These are phyloP conservation scores for Aleiodes leptofemur DNA, from an alignment of 2,888 invertebrate species.

Conservation along the genomic window DNA sequence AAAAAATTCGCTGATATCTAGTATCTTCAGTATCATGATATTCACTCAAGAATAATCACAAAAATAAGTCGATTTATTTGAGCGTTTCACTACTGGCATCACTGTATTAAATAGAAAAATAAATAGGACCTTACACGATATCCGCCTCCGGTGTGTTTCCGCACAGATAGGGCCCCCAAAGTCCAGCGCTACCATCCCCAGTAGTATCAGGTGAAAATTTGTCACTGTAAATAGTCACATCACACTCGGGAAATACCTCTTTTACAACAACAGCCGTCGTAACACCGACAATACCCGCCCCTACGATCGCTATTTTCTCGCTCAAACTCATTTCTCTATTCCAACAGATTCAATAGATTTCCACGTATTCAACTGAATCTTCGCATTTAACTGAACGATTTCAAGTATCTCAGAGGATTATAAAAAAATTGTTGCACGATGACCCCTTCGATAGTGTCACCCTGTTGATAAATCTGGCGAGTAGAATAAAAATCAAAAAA, in stretches of 20 bases:
- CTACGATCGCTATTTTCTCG: conserved; percentile 81
- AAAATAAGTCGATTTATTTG: too few relatives aligned
- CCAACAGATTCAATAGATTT: not conserved
- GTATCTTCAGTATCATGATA: too few relatives aligned
- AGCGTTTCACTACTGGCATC: conserved; percentile 2
- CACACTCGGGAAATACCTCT: conserved; percentile 76
- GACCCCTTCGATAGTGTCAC: not conserved
- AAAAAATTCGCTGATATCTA: too few relatives aligned
- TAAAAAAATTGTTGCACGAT: not conserved
- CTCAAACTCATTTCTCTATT: conserved; percentile 21
- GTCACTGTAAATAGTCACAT: conserved; percentile 82
- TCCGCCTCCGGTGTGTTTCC: conserved; percentile 78
- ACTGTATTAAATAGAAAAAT: not conserved
- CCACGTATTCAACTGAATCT: not conserved
- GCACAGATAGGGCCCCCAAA: conserved; percentile 84
- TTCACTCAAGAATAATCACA: too few relatives aligned
- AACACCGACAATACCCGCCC: conserved; percentile 86
- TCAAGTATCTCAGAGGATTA: not conserved
- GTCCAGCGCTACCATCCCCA: conserved; percentile 86
- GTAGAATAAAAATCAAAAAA: not conserved
- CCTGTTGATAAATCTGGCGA: not conserved
- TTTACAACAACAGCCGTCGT: conserved; percentile 83
- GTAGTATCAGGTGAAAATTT: conserved; percentile 84
- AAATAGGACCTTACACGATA: conserved; percentile 75
- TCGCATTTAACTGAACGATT: not conserved